Evolutionary conservation across 1,140 invertebrate species (phyloP), one percentile per base, ranked within the genome.

Genomic region (Archegozetes longisetosus): DNA sequence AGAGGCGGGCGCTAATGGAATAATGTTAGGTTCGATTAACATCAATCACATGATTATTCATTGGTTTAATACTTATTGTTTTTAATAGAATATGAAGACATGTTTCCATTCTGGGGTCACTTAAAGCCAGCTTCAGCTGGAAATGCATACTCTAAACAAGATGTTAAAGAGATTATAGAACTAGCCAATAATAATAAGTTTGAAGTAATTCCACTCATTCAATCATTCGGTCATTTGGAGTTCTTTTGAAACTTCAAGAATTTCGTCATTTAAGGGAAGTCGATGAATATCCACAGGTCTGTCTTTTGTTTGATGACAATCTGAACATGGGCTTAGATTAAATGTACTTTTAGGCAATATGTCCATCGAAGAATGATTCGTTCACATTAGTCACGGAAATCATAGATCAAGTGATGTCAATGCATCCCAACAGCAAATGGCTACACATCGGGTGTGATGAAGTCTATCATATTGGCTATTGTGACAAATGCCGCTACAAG

Each of bases 211-310:
- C 94, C 94, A 22, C 75, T 98, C 2, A 78, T 97, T 9, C 94
- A 96, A 74, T 95, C 92, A 3, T 94, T 97, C 74, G 93, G 92
- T 2, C 93, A 97, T 72, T 71, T 93, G 69, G 88, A 95, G 77
- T 91, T 86, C 76, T 82, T 84, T 0, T 72, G 49, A 95, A 95
- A 70, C 78, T 86, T 62, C 69, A 80, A 28, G 78, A 85, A 64
- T 93, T 85, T 70, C 70, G 77, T 56, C 76, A 82, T 52, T 70
- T 94, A 26, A 75, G 90, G 57, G 92, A 95, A 76, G 77, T 84
- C 1, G 76, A 79, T 9, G 72, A 78, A 6, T 82, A 82, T 70
- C 85, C 87, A 0, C 57, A 49, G 22, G 55, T 13, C 20, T 12
- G 22, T 53, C n/a, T 47, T 47, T 47, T 14, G n/a, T 14, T 14